Conservation (phyloP, 2,113 vertebrate species). For the Prochilodus magdalenae region DNA sequence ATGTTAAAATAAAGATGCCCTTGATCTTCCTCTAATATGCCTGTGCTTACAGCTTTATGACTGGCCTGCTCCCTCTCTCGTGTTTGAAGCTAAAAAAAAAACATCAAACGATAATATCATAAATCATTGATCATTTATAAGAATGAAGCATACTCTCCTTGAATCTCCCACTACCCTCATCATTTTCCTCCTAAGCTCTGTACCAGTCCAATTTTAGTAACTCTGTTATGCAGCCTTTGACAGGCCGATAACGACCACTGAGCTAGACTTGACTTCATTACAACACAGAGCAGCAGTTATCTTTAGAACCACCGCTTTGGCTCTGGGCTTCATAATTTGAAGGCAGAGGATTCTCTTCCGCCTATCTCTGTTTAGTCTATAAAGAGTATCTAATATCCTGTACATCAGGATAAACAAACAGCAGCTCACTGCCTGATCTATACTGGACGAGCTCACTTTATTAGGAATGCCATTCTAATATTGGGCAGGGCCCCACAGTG, state of each 20-base stretch:
- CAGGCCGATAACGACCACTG: constrained; percentile 20
- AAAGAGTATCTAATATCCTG: not conserved
- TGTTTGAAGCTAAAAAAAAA: not conserved
- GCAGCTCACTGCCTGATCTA: too few relatives aligned
- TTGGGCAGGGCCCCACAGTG: too few relatives aligned
- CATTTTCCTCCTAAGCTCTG: not conserved
- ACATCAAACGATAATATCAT: not conserved
- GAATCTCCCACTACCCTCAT: not conserved
- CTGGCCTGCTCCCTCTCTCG: not conserved
- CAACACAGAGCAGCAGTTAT: constrained; percentile 3
- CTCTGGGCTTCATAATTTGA: not conserved
- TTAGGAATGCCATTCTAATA: too few relatives aligned
- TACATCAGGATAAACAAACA: not conserved
- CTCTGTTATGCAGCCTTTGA: constrained; percentile 19
- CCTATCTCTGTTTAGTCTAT: not conserved
- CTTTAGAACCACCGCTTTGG: constrained; percentile 22
- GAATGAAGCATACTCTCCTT: not conserved
- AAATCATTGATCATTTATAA: not conserved
- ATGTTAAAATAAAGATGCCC: not conserved
- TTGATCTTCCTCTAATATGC: not conserved
- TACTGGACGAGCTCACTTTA: too few relatives aligned
- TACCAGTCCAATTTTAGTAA: not conserved
- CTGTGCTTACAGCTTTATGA: not conserved
- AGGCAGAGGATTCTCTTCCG: not conserved
- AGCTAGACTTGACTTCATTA: constrained; percentile 6